These are phyloP conservation scores for Spinus olivaceus DNA, from an alignment of 2,797 vertebrate species.

Conservation along the genomic window DNA sequence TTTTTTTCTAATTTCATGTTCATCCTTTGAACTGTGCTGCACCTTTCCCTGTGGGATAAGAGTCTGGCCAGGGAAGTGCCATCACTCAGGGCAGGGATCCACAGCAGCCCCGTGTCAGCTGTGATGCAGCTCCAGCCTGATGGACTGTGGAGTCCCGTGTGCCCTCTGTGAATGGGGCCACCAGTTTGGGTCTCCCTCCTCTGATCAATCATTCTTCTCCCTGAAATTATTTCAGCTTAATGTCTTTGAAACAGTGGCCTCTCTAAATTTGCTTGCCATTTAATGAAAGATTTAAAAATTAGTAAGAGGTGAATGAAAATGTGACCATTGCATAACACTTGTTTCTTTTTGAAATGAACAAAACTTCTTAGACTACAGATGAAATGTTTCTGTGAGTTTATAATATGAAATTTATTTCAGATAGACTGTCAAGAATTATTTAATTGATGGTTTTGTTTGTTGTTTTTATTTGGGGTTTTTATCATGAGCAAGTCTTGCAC, in stretches of 20 bases:
- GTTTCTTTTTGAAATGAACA: not conserved
- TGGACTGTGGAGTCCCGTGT: accelerated
- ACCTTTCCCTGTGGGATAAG: not conserved
- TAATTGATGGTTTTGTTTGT: not conserved
- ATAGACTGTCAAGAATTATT: not conserved
- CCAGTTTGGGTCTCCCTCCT: not conserved
- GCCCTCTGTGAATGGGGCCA: not conserved
- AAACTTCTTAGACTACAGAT: not conserved
- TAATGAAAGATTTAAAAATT: not conserved
- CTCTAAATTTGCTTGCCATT: not conserved
- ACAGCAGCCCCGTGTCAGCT: accelerated
- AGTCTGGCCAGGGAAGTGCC: not conserved
- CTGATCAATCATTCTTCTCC: not conserved
- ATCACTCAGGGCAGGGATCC: accelerated
- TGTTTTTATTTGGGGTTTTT: not conserved
- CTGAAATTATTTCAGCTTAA: not conserved
- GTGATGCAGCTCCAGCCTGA: accelerated
- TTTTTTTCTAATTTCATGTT: not conserved
- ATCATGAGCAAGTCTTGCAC: not conserved
- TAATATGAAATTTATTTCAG: not conserved
- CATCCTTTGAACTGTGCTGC: not conserved
- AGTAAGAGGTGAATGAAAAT: not conserved
- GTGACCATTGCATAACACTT: not conserved
- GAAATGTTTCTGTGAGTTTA: not conserved
- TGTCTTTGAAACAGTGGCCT: not conserved